phyloP scores from a whole-genome alignment of 2,888 invertebrate species.

The Furcula furcula region DNA sequence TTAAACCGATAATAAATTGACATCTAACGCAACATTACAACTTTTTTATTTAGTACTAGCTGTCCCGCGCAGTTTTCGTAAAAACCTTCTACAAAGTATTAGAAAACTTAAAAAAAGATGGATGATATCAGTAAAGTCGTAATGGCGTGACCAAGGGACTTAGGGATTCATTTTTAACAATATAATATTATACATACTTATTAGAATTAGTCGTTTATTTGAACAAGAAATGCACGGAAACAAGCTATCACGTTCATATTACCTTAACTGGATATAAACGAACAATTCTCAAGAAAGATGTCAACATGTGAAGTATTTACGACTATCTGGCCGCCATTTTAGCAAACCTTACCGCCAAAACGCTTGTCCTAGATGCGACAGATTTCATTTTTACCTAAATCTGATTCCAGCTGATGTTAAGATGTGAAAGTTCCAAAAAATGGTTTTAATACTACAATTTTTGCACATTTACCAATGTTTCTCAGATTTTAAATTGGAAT shows the following conservation, averaged over 20 bases:
- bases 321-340: constrained; percentile 45
- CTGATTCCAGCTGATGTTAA: constrained; percentile 3
- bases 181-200: background rate
- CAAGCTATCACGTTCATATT: background rate
- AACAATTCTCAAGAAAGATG: constrained; percentile 25
- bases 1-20: too few relatives aligned
- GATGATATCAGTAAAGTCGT: too few relatives aligned
- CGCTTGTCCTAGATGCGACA: constrained; percentile 40
- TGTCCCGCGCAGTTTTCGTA: too few relatives aligned
- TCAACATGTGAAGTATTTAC: constrained; percentile 55
- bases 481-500: too few relatives aligned
- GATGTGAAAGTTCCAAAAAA: constrained; percentile 1
- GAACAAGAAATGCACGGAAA: too few relatives aligned
- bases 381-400: constrained; percentile 18
- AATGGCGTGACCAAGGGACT: too few relatives aligned
- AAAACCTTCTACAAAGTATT: too few relatives aligned
- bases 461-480: background rate
- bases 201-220: background rate
- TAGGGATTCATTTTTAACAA: background rate
- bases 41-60: too few relatives aligned
- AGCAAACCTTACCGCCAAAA: constrained; percentile 42
- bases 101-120: too few relatives aligned
- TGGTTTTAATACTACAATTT: background rate
- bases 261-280: background rate
- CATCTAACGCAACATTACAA: too few relatives aligned